These are phyloP conservation scores for Lasioglossum figueresi DNA, from an alignment of 2,888 invertebrate genomes.

Conservation along the genomic window DNA sequence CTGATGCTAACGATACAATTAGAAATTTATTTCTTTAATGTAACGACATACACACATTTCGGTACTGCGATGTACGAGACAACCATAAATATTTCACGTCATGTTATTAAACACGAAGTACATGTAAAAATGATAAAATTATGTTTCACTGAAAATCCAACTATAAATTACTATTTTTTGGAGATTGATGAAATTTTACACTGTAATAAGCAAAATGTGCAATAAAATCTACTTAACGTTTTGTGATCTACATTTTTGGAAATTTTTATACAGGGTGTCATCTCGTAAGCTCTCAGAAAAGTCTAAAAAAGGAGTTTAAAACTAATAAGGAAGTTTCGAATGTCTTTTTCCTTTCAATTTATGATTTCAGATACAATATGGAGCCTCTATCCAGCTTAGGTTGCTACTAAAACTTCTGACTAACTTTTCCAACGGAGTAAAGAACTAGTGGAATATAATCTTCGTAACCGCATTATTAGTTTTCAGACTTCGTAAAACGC, in stretches of 20 bases:
- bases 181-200: too few species aligned
- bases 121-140: background rate
- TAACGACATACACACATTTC: background rate
- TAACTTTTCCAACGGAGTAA: background rate
- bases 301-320: background rate
- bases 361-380: too few species aligned
- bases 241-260: background rate
- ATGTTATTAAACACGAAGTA: background rate
- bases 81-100: background rate
- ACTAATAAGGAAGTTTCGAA: background rate
- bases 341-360: background rate
- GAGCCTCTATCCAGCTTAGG: background rate
- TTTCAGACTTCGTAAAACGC: constrained; percentile 33
- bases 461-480: constrained; percentile 39
- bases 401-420: constrained; percentile 11
- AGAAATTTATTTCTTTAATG: background rate
- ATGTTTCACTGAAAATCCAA: background rate
- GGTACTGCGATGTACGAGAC: background rate
- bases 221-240: background rate
- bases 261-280: background rate
- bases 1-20: too few species aligned
- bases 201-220: background rate
- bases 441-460: constrained; percentile 29
- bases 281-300: too few species aligned
- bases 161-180: background rate